Base-by-base conservation (phyloP, 2,113 vertebrate species). In the Prionailurus bengalensis region DNA sequence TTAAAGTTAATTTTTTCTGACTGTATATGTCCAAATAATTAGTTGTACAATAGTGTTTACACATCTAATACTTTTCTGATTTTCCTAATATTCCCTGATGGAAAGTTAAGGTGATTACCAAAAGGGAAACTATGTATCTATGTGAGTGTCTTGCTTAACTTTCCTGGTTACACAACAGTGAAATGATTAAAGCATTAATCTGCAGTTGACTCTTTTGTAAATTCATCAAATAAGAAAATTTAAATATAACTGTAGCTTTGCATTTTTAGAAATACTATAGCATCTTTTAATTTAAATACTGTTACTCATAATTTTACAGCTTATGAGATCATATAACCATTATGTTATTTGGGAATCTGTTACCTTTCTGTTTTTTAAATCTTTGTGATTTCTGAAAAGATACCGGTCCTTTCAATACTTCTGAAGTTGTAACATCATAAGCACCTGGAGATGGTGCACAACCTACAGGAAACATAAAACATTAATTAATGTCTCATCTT, bases 341-440 rank as follows among this genome's bases (percentile, higher is more conserved):
- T 95, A 27, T 88, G 94, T 65, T 63, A 93, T 71, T 94, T 84
- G 29, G 19, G 0, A 15, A 39, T 58, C 58, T 98, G 98, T 98
- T 97, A 99, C 99, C 98, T 73, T 98, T 99, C 39, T 98, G 98
- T 7, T 97, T 89, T 95, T 96, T 98, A 97, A 99, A 98, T 14
- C 99, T 98, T 17, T 99, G 99, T 5, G 99, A 94, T 65, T 98
- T 99, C 65, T 99, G 99, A 98, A 99, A 99, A 5, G 99, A 99
- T 36, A 98, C 98, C 5, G 98, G 98, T 95, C 99, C 99, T 96
- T 98, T 99, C 16, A 85, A 61, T 10, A 70, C 42, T 0, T 99
- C 99, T 42, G 98, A 98, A 6, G 98, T 70, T 97, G 99, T 99
- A n/a, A 99, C 89, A 15, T 99, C 99, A 68, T 98, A 98, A 78